Evolutionary conservation across 1,140 invertebrate species (phyloP).

Genomic region (Drosophila carrolli): DNA sequence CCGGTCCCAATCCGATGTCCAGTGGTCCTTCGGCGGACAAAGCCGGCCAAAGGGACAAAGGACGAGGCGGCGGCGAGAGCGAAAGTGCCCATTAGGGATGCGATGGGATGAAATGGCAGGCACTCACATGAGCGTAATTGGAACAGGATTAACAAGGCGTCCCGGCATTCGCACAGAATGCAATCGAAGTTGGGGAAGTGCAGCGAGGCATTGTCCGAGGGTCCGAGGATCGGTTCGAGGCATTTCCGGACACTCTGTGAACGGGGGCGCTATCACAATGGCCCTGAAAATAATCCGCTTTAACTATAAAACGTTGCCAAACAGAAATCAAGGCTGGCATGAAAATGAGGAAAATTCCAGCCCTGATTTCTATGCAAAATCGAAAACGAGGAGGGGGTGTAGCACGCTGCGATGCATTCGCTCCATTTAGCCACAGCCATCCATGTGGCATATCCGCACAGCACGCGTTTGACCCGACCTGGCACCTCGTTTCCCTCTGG

Average conservation of each 20-base stretch:
- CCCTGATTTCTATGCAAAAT: conserved; percentile 62
- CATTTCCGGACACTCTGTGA: conserved; percentile 49
- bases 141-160: conserved; percentile 78
- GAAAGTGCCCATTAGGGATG: conserved; percentile 79
- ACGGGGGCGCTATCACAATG: conserved; percentile 50
- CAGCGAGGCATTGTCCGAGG: conserved; percentile 61
- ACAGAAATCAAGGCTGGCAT: conserved; percentile 58
- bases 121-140: conserved; percentile 80
- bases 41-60: conserved; percentile 28
- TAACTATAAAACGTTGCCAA: conserved; percentile 75
- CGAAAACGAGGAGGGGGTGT: conserved; percentile 16
- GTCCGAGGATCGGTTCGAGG: conserved; percentile 44
- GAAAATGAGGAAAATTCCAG: conserved; percentile 41
- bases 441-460: conserved; percentile 44
- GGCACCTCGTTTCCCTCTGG: conserved; percentile 39
- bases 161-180: conserved; percentile 46
- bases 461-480: conserved; percentile 60
- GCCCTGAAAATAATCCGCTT: conserved; percentile 81
- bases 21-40: conserved; percentile 48
- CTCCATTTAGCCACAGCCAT: conserved; percentile 42
- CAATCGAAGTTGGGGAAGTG: conserved; percentile 40
- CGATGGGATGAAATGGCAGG: conserved; percentile 33
- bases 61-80: conserved; percentile 40
- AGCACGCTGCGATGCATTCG: conserved; percentile 25
- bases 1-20: conserved; percentile 26